Evolutionary conservation across 2,888 invertebrate species (phyloP).

Genomic region (Miltochrista miniata): DNA sequence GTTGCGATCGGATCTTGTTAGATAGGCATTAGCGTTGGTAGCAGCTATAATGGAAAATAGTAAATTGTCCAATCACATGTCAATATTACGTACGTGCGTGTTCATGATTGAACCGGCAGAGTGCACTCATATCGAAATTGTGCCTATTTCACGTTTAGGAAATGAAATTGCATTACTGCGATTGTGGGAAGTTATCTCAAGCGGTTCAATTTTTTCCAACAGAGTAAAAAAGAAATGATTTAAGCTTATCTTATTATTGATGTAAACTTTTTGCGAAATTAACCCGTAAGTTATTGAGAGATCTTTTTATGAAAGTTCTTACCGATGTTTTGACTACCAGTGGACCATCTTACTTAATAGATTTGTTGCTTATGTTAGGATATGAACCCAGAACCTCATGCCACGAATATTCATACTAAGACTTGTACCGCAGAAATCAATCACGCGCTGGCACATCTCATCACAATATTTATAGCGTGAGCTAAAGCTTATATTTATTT

Average conservation of each 20-base stretch:
- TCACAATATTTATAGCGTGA: not conserved
- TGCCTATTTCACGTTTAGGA: slow-evolving; percentile 24
- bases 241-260: too few species aligned
- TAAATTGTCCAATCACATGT: slow-evolving; percentile 65
- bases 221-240: too few species aligned
- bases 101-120: slow-evolving; percentile 43
- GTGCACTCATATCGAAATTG: slow-evolving; percentile 22
- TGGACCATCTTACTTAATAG: too few species aligned
- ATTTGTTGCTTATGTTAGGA: too few species aligned
- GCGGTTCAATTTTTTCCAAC: too few species aligned
- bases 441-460: not conserved
- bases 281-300: too few species aligned
- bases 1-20: slow-evolving; percentile 46
- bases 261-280: not conserved
- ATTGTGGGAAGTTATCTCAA: slow-evolving; percentile 13
- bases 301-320: too few species aligned
- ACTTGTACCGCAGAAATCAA: too few species aligned
- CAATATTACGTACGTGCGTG: slow-evolving; percentile 45
- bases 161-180: slow-evolving; percentile 24
- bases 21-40: slow-evolving; percentile 40
- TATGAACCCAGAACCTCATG: too few species aligned
- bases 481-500: not conserved
- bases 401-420: too few species aligned
- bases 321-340: too few species aligned
- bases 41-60: slow-evolving; percentile 47